Percentiles rank a stretch among this genome's conserved stretches.
Evolutionary conservation across 1,140 invertebrate species (phyloP).

Genomic region (Nephotettix cincticeps): DNA sequence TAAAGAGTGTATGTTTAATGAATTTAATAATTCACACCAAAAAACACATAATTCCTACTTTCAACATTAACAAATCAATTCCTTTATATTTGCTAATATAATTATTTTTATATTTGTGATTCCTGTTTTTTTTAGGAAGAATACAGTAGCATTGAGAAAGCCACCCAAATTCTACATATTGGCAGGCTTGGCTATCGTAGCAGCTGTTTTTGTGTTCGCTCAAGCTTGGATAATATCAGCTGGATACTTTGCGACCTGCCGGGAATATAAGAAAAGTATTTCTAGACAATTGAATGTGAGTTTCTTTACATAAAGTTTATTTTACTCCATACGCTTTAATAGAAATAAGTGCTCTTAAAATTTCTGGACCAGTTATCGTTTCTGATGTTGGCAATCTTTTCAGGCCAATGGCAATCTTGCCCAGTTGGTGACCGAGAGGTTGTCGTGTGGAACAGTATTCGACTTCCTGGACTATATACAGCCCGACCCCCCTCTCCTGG

Average conservation of each 20-base stretch:
- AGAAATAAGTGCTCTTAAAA: too few species aligned
- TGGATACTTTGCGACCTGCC: conserved; percentile 40
- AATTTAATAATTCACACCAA: too few species aligned
- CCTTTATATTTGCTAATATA: background rate
- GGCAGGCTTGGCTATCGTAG: background rate
- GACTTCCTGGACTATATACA: conserved; percentile 75
- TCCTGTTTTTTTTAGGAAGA: background rate
- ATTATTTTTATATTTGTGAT: background rate
- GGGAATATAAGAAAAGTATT: conserved; percentile 36
- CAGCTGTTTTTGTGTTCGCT: conserved; percentile 32
- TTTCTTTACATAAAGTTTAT: background rate
- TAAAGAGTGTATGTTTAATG: too few species aligned
- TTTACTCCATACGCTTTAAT: too few species aligned
- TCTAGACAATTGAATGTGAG: conserved; percentile 31
- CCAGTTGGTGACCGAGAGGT: conserved; percentile 59
- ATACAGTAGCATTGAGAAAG: background rate
- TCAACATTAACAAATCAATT: background rate
- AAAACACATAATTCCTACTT: conserved; percentile 20
- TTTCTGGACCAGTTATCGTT: too few species aligned
- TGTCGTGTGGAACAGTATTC: conserved; percentile 63
- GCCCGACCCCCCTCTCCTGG: conserved; percentile 51
- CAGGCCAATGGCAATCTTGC: conserved; percentile 57
- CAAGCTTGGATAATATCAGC: conserved; percentile 33
- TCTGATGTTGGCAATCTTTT: too few species aligned
- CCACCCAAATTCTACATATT: background rate